Evolutionary conservation across 2,113 vertebrate genomes (phyloP), one percentile per base, ranked within the genome.

Genomic region (Melospiza georgiana): DNA sequence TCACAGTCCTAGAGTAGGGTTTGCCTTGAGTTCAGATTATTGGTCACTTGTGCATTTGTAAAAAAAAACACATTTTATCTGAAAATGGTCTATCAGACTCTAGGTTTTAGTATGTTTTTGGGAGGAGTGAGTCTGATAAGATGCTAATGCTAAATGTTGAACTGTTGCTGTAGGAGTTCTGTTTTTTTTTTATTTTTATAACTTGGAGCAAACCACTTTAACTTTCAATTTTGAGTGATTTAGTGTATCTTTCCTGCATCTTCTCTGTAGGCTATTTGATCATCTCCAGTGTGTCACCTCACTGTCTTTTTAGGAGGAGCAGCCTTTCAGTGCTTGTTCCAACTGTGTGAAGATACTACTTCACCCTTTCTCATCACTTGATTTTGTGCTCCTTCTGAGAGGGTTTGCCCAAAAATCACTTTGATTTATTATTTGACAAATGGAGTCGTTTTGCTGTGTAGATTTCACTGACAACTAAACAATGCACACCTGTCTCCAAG

Each of bases 401-500:
- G 48, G 6, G 21, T 51, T 92, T 77, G 71, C 35, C 27, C 74
- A 31, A 46, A 91, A 95, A 55, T 83, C 1, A 14, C 62, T 76
- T 55, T 25, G 54, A 76, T 69, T 92, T 93, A n/a, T 46, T 88
- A 49, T 61, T 86, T 94, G 74, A 58, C 61, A 90, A 90, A 84
- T 19, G 10, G 55, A 69, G 62, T 87, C 1, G 55, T 93, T 95
- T 73, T 87, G n/a, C 69, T 58, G 15, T 12, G 39, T 81, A 23
- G 83, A 62, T 92, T 89, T 95, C 57, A 30, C 41, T 87, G 80
- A 39, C 73, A 76, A 65, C 46, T 78, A 87, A 93, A 87, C 83
- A 91, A 51, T 63, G 57, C 67, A 62, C 82, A 92, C 94, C 94
- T 93, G 54, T 76, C 67, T 92, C 71, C 24, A 44, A 77, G 74